Evolutionary conservation across 1,140 invertebrate species (phyloP).

Genomic region (Drosophila chauvacae): DNA sequence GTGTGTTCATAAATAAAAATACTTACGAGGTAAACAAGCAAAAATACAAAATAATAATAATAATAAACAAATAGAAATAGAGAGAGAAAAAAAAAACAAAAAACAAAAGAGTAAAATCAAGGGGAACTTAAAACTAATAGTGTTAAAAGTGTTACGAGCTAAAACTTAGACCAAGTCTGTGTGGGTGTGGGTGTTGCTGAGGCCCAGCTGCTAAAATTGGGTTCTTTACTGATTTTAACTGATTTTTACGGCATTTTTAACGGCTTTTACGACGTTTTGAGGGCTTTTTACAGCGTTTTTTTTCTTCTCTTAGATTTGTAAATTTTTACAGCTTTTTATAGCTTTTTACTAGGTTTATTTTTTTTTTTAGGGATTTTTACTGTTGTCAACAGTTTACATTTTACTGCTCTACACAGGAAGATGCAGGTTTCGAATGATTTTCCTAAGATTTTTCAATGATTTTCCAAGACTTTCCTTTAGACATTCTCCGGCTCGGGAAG

Average conservation of each 20-base stretch:
- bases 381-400: not conserved
- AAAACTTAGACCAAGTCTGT: conserved; percentile 22
- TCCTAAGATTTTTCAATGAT: not conserved
- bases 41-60: conserved; percentile 18
- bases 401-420: not conserved
- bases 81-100: conserved; percentile 3
- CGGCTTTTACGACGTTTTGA: not conserved
- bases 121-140: conserved; percentile 8
- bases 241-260: conserved; percentile 1
- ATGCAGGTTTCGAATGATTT: not conserved
- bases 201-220: conserved; percentile 13
- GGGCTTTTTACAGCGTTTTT: not conserved
- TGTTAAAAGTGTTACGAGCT: conserved; percentile 12
- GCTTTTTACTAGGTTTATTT: not conserved
- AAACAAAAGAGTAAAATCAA: conserved; percentile 21
- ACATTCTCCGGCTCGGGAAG: conserved; percentile 84
- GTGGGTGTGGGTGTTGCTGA: not conserved
- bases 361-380: not conserved
- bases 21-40: conserved; percentile 39
- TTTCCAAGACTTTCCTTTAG: conserved; percentile 35
- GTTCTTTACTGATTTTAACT: not conserved
- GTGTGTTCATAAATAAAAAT: conserved; percentile 55
- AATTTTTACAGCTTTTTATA: not conserved
- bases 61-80: conserved; percentile 1
- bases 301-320: not conserved